Base-by-base conservation (phyloP, 2,888 invertebrate species). In the Polydrusus tereticollis region DNA sequence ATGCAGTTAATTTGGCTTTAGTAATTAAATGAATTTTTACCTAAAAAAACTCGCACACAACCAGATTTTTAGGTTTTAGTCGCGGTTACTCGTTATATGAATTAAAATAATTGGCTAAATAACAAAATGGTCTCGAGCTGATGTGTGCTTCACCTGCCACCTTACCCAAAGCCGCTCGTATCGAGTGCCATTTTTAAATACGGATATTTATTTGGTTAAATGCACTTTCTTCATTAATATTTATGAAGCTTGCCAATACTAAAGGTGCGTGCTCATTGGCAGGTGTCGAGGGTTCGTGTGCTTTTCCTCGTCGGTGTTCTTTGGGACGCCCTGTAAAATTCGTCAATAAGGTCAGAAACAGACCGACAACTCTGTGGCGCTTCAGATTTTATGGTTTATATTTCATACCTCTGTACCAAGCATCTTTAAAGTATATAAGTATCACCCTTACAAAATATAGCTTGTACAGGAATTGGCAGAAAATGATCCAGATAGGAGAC, bases 151-250 rank as follows among this genome's bases (percentile, higher is more conserved):
- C 69, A 69, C 69, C 63, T 65, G 65, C 62, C 29, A 67, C 63
- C 64, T 70, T 29, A 63, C 47, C 47, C 47, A n/a, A 50, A 77
- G 38, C 65, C 55, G 41, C 65, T 20, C 14, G 41, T 26, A 41
- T 23, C 65, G 55, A 64, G 64, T 74, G 71, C 74, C 74, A 74
- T 71, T 74, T 73, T 74, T 67, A 66, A 74, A 74, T 67, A 63
- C 68, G 71, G 74, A 74, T 74, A 71, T 74, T 74, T 74, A 74
- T 74, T 74, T 74, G 74, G 74, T 68, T 70, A 74, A 71, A 74
- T 67, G 71, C 67, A 73, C 74, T 74, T 74, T 74, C 74, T 67
- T 74, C 74, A 71, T 74, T 64, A 74, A 74, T 74, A 74, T 74
- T 71, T 71, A 74, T 74, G 71, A 74, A 50, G 8, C 59, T 16